Evolutionary conservation across 1,140 invertebrate species (phyloP), one percentile per base, ranked within the genome.

Genomic region (Scaptodrosophila lebanonensis): DNA sequence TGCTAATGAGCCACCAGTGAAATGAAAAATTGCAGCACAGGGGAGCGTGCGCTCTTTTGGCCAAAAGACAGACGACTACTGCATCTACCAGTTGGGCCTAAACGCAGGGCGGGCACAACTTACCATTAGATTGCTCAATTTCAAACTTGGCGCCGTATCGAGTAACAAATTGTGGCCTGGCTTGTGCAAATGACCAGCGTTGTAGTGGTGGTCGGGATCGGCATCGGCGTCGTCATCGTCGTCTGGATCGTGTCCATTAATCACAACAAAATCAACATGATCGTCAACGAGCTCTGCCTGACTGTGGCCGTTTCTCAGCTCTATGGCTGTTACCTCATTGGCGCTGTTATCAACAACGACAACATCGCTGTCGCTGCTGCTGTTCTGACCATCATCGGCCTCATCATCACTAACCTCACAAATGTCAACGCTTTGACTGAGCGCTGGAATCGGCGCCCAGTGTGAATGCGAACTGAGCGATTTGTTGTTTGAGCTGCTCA

Each of bases 121-220:
- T 83, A 86, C 84, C 84, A 86, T 86, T 66, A 86, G 84, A 82
- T 85, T 85, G 60, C 84, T 86, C 66, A 86, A 85, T 86, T 86
- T 86, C 52, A 84, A 51, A 59, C 84, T 86, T 35, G 84, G 84
- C 48, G 79, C 84, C 36, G 84, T 86, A 79, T 83, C 75, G 54
- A 71, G 71, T 69, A 84, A 75, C 75, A 79, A 82, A 75, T 79
- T 79, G 75, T 70, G 75, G 33, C 65, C 70, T 47, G 59, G 42
- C 53, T 75, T 79, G 53, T 82, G 66, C 60, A 62, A 66, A 73
- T 66, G 72, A 59, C 50, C 48, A 13, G 48, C 58, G 50, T 77
- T 36, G 44, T 66, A 56, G 18, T 17, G 48, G 33, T 53, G 47
- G 42, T 64, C 73, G 39, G 57, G 36, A 49, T 53, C 66, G 57